Base-by-base conservation (phyloP, 2,888 invertebrate species). In the Blomia tropicalis region DNA sequence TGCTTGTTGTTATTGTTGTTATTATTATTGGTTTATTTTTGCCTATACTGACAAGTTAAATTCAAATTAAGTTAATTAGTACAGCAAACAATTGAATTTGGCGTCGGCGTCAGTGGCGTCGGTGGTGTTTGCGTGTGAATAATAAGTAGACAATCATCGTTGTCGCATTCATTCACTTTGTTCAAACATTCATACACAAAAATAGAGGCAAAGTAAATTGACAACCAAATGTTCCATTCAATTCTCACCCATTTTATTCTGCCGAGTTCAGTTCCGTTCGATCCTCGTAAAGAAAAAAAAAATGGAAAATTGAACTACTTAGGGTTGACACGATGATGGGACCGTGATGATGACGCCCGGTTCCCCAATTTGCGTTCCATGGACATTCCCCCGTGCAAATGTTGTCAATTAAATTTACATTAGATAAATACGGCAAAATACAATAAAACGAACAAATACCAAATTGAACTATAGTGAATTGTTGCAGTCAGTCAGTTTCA, bases 391-490 rank as follows among this genome's bases (percentile, higher is more conserved):
- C 11, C 7, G 14, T n/a, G 22, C 22, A 11, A n/a, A 7, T 47
- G 51, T 47, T 47, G 51, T 47, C 51, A 47, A 47, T 47, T 47
- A 47, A 47, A 47, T 47, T 47, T 47, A 47, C 51, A 47, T 47
- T 47, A 47, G 22, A 47, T n/a, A 47, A 47, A 47, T 47, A 19
- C 7, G n/a, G 23, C 5, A 47, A 14, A 47, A 36, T 11, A 11
- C 7, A 36, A 36, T 36, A 17, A 36, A 36, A 17, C 7, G 17
- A 11, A 36, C 17, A 36, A 17, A 11, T 11, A 36, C 17, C 7
- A 11, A 36, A 36, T 36, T 11, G 7, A 36, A 36, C n/a, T n/a
- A 36, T 36, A 36, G 36, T 11, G 36, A 7, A 36, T n/a, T n/a
- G n/a, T n/a, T n/a, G n/a, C n/a, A n/a, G n/a, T n/a, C n/a, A n/a